Evolutionary conservation across 2,113 vertebrate species (phyloP).

Genomic region (Scalopus aquaticus): DNA sequence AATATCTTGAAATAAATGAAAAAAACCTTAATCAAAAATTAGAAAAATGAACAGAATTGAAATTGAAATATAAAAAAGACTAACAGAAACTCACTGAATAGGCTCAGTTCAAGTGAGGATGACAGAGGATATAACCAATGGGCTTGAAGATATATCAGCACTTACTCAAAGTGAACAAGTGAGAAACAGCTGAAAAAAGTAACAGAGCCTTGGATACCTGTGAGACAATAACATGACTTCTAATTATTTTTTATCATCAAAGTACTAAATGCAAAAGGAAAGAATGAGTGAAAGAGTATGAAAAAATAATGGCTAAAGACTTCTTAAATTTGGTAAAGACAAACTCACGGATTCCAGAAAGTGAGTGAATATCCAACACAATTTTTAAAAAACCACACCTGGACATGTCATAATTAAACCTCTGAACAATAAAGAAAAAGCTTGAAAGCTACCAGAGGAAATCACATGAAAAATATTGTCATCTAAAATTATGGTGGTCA

Average conservation of each 20-base stretch:
- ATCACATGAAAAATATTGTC: neutral
- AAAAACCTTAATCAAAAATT: neutral
- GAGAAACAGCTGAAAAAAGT: neutral
- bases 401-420: neutral
- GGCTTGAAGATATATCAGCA: neutral
- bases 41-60: conserved; percentile 6
- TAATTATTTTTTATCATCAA: neutral
- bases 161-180: neutral
- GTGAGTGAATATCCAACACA: neutral
- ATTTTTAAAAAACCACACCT: neutral
- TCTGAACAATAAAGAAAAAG: neutral
- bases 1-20: neutral
- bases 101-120: neutral
- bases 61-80: neutral
- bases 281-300: neutral
- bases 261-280: neutral
- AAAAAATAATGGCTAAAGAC: neutral
- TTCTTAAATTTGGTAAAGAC: conserved; percentile 3
- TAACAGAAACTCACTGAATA: neutral
- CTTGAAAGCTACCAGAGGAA: neutral
- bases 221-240: neutral
- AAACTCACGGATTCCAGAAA: neutral
- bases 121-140: neutral
- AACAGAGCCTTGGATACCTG: neutral
- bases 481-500: neutral